Evolutionary conservation across 2,797 vertebrate genomes (phyloP), one percentile per base, ranked within the genome.

Genomic region (Aplochiton taeniatus): DNA sequence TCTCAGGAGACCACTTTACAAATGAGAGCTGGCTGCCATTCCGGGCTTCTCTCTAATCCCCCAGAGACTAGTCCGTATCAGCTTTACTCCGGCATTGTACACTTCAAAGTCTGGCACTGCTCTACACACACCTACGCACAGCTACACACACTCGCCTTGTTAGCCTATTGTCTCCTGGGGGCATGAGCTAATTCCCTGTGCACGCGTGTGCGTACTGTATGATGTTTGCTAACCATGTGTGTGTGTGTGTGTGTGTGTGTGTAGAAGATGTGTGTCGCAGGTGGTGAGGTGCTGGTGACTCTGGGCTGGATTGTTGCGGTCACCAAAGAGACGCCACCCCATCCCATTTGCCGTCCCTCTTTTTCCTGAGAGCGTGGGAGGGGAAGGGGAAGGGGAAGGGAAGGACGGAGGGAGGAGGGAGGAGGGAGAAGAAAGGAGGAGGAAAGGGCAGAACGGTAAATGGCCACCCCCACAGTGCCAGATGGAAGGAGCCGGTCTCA

Each of bases 171-270:
- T 88, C 82, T 88, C 86, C 74, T 73, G 12, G 66, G 75, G 84
- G 83, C 72, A 75, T 87, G 87, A 91, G 85, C 81, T 51, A 82
- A 91, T 90, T 91, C 85, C 77, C 85, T 74, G 74, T 84, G 63
- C 76, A 67, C 63, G 53, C 52, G 69, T 60, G 62, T 58, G 13
- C 16, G 9, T 41, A 52, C 9, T 16, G 45, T 17, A 20, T 42
- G 46, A 46, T 31, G 75, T 67, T 63, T 71, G 75, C n/a, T n/a
- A n/a, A n/a, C n/a, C n/a, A n/a, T 62, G 71, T 65, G 62, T 63
- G 45, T 41, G 55, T 65, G 55, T 59, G 75, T 74, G 65, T 68
- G 65, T 47, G 50, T 55, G 50, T 50, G 49, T 43, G 61, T 31
- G 48, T 13, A 11, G 11, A 17, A 19, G 61, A 31, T 63, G 20